These are phyloP conservation scores for rat (Rattus norvegicus) DNA, from an alignment of 2,113 vertebrate species.

Conservation along the genomic window DNA sequence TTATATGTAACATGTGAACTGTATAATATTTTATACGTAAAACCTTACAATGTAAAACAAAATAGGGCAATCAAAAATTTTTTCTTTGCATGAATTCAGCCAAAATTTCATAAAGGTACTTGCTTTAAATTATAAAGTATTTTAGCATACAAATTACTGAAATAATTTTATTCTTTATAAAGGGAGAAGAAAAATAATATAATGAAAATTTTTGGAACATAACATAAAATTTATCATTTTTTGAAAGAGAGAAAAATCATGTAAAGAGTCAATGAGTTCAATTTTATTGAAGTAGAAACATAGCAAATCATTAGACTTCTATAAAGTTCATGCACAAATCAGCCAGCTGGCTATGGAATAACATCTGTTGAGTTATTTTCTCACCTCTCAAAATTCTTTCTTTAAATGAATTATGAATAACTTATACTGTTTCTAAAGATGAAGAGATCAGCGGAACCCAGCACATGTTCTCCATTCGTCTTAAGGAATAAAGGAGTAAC, in stretches of 20 bases:
- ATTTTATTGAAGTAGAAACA: background rate
- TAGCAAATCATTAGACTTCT: background rate
- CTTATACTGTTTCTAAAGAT: background rate
- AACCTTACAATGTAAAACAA: background rate
- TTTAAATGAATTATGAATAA: background rate
- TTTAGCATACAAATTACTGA: background rate
- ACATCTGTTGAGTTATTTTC: background rate
- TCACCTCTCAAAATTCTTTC: constrained; percentile 5
- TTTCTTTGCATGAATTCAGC: background rate
- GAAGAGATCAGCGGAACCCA: background rate
- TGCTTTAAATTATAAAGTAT: background rate
- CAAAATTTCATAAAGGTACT: background rate
- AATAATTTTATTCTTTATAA: background rate
- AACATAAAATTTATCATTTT: background rate
- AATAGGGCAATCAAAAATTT: background rate
- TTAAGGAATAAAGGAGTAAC: background rate
- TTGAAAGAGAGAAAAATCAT: background rate
- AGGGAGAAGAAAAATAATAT: background rate
- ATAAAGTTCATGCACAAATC: constrained; percentile 5
- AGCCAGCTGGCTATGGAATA: background rate
- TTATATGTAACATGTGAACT: background rate
- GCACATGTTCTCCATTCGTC: background rate
- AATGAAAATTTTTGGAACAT: background rate
- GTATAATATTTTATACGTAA: background rate
- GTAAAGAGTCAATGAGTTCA: background rate